These are phyloP conservation scores for Sebastes schlegelii DNA, from an alignment of 2,113 vertebrate genomes.

Conservation along the genomic window DNA sequence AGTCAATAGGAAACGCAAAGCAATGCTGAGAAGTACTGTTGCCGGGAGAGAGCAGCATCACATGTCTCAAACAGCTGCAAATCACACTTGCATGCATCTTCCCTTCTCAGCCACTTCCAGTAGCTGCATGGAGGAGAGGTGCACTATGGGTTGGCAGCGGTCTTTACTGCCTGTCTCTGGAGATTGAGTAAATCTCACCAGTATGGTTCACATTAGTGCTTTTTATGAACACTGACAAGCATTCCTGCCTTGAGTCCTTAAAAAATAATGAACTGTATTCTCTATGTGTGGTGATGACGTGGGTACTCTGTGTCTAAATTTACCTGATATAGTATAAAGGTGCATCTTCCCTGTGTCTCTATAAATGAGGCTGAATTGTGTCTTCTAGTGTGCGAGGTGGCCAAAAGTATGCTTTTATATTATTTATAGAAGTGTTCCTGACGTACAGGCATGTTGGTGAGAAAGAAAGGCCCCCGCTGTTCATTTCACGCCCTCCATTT, in stretches of 20 bases:
- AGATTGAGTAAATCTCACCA: slow-evolving; percentile 37
- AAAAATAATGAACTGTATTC: slow-evolving; percentile 38
- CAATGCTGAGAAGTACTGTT: slow-evolving; percentile 58
- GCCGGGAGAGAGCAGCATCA: slow-evolving; percentile 66
- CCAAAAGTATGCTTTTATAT: slow-evolving; percentile 38
- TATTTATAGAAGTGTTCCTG: slow-evolving; percentile 32
- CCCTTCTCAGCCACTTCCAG: slow-evolving; percentile 25
- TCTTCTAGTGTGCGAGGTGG: slow-evolving; percentile 7
- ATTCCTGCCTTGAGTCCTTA: slow-evolving; percentile 27
- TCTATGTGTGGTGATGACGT: slow-evolving; percentile 15
- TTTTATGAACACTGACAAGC: slow-evolving; percentile 39
- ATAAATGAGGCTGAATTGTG: slow-evolving; percentile 14
- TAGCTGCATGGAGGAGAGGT: slow-evolving; percentile 55
- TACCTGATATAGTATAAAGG: slow-evolving; percentile 21
- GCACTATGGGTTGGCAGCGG: slow-evolving; percentile 24
- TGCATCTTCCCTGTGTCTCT: slow-evolving; percentile 1
- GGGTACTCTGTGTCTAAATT: slow-evolving; percentile 7
- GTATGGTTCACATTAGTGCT: slow-evolving; percentile 37
- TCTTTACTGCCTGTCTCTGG: slow-evolving; percentile 33
- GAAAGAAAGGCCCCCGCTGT: slow-evolving; percentile 18
- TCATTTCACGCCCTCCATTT: slow-evolving; percentile 28
- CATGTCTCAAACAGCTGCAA: slow-evolving; percentile 65
- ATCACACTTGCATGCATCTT: slow-evolving; percentile 69
- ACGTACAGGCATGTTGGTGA: slow-evolving; percentile 1
- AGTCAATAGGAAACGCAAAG: slow-evolving; percentile 53